Evolutionary conservation across 2,113 vertebrate genomes (phyloP).

Genomic region (Tachycineta bicolor): DNA sequence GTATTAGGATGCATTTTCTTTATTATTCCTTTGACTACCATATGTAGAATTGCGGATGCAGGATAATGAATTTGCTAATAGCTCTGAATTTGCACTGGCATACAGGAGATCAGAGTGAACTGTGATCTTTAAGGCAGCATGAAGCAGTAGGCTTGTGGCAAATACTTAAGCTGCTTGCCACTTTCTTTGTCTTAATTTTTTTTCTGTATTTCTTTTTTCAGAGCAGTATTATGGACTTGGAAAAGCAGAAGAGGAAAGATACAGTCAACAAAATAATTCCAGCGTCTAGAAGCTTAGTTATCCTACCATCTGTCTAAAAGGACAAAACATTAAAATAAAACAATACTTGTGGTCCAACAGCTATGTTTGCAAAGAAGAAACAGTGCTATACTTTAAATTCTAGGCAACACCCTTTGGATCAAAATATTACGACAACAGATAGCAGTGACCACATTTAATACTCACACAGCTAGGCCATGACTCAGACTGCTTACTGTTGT

Average conservation of each 20-base stretch:
- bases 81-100: not conserved
- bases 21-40: not conserved
- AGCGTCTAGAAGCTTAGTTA: constrained; percentile 23
- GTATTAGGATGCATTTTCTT: not conserved
- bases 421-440: constrained; percentile 64
- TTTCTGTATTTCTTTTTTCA: constrained; percentile 53
- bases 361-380: constrained; percentile 49
- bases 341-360: constrained; percentile 48
- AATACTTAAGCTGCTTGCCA: constrained; percentile 34
- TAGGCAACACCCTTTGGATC: constrained; percentile 54
- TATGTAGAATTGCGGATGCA: not conserved
- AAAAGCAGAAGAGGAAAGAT: constrained; percentile 54
- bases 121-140: constrained; percentile 15
- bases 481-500: constrained; percentile 49
- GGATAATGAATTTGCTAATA: not conserved
- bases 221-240: constrained; percentile 32
- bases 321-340: constrained; percentile 13
- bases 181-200: not conserved
- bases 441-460: constrained; percentile 49
- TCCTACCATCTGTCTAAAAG: constrained; percentile 67
- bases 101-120: not conserved
- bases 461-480: constrained; percentile 25
- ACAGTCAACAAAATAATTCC: constrained; percentile 58
- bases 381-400: constrained; percentile 48
- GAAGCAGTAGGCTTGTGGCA: not conserved